Base-by-base conservation (phyloP, 2,113 vertebrate species). In the Chunga burmeisteri region DNA sequence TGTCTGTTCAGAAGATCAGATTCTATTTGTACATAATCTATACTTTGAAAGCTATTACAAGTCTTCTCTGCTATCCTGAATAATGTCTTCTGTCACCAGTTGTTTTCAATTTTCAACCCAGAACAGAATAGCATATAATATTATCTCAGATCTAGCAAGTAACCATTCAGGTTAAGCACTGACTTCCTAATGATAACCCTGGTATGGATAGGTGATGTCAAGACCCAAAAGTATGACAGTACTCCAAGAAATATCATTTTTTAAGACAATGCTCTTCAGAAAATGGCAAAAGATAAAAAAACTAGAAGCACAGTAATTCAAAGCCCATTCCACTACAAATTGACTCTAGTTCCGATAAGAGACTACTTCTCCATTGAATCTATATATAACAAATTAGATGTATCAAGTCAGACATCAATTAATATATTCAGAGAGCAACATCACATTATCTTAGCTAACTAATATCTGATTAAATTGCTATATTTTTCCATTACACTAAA, bases 351-450 rank as follows among this genome's bases (percentile, higher is more conserved):
- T 97, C 66, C 34, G 46, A 16, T 81, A 73, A 84, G 14, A 52
- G 36, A 68, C 15, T 55, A 34, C 52, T 46, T 67, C 61, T 46
- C 11, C 27, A 68, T 92, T 96, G 95, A 96, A 96, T 94, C 81
- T 93, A 55, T 86, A 52, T 42, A 32, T 71, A 95, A 77, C 23
- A 95, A 96, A 84, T 94, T 42, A 70, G 62, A 95, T 81, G 53
- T 77, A 93, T 81, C 55, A 94, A 91, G 71, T 90, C 68, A 95
- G 61, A 66, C 58, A 81, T 93, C 94, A 97, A 90, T 93, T 97
- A 96, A 75, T 86, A 93, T 71, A 91, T 80, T 92, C 91, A 95
- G 88, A 96, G 75, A 92, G 46, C 21, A 95, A 55, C 53, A 92
- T 65, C 90, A 94, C 88, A 81, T 80, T 80, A 88, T 96, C 78